These are phyloP conservation scores for Tipula confusa DNA, from an alignment of 2,888 invertebrate species.

Conservation along the genomic window DNA sequence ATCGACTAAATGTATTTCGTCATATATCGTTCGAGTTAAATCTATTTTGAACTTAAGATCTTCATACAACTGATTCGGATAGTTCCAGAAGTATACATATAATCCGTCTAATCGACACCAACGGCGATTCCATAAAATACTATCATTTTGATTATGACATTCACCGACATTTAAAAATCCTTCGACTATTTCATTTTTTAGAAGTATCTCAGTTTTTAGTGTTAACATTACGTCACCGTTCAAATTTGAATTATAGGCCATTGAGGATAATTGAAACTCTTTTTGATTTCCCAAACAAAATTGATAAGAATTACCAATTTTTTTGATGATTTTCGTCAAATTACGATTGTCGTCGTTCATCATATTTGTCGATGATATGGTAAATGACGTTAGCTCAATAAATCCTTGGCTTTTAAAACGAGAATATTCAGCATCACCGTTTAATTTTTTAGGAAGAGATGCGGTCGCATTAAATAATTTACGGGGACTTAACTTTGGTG, in stretches of 20 bases:
- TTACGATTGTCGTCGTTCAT: neutral
- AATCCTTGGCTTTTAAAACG: conserved; percentile 27
- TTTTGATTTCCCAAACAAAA: conserved; percentile 28
- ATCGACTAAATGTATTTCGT: conserved; percentile 44
- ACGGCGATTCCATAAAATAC: conserved; percentile 53
- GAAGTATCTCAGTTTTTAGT: conserved; percentile 27
- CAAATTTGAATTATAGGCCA: conserved; percentile 28
- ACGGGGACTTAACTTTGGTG: conserved; percentile 13
- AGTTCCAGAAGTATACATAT: conserved; percentile 52
- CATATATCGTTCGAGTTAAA: conserved; percentile 45
- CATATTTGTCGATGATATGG: conserved; percentile 26
- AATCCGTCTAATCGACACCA: conserved; percentile 54
- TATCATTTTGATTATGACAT: conserved; percentile 41
- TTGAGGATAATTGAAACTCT: neutral
- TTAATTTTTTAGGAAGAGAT: neutral
- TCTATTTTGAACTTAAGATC: conserved; percentile 43
- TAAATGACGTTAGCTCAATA: conserved; percentile 30
- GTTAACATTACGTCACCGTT: conserved; percentile 37
- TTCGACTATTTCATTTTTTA: conserved; percentile 39
- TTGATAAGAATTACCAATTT: neutral
- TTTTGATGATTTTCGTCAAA: neutral
- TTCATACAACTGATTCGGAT: conserved; percentile 50
- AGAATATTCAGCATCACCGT: neutral
- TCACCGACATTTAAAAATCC: conserved; percentile 55
- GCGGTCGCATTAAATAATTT: conserved; percentile 27